These are phyloP conservation scores for Noctua fimbriata DNA, from an alignment of 2,888 invertebrate species.

Conservation along the genomic window DNA sequence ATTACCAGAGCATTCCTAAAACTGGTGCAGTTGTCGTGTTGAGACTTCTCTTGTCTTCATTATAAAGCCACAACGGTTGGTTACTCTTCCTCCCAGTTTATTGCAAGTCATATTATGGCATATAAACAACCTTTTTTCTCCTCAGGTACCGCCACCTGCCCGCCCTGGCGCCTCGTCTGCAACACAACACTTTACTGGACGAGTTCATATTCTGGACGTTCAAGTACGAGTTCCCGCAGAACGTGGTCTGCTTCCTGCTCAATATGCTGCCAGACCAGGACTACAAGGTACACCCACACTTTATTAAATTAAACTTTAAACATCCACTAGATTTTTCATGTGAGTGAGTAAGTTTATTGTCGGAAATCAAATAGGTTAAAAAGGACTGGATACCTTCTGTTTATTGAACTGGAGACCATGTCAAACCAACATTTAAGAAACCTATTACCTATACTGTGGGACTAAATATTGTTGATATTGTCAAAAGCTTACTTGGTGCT, in stretches of 20 bases:
- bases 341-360: not conserved
- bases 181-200: conserved; percentile 96
- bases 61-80: not conserved
- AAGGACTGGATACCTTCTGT: not conserved
- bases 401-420: not conserved
- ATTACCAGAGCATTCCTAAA: not conserved
- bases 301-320: not conserved
- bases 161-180: conserved; percentile 94
- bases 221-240: conserved; percentile 99
- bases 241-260: conserved; percentile 97
- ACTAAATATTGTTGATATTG: not conserved
- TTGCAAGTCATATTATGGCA: not conserved
- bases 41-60: not conserved
- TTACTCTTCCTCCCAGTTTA: not conserved
- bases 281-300: conserved; percentile 93
- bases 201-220: conserved; percentile 99
- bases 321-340: not conserved
- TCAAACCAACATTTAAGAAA: not conserved
- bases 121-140: conserved; percentile 65
- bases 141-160: conserved; percentile 95
- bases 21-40: not conserved
- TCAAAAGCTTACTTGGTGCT: not conserved
- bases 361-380: not conserved
- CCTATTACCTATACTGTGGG: not conserved
- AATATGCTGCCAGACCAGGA: conserved; percentile 98